Evolutionary conservation across 2,113 vertebrate species (phyloP).

Genomic region (Connochaetes taurinus): DNA sequence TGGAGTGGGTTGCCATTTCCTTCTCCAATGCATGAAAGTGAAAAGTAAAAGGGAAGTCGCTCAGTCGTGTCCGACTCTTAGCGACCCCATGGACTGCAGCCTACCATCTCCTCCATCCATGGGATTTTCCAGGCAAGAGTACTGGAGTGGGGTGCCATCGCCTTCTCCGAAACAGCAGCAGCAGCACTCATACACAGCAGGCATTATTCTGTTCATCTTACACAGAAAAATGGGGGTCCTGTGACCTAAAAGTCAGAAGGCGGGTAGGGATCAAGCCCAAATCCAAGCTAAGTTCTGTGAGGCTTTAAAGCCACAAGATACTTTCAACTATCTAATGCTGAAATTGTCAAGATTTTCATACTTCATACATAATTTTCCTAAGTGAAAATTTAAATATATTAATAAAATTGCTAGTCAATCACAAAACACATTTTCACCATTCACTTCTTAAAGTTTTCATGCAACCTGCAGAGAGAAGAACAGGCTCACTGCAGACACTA

Average conservation of each 20-base stretch:
- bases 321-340: neutral
- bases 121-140: too few species aligned
- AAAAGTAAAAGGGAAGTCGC: too few species aligned
- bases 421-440: constrained; percentile 73
- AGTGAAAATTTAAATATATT: constrained; percentile 60
- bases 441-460: constrained; percentile 72
- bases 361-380: neutral
- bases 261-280: neutral
- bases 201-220: neutral
- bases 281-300: neutral
- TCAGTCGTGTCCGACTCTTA: too few species aligned
- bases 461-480: constrained; percentile 69
- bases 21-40: too few species aligned
- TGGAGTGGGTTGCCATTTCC: too few species aligned
- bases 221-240: neutral
- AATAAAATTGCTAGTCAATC: constrained; percentile 78
- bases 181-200: neutral
- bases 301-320: neutral
- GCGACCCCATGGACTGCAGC: too few species aligned
- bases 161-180: accelerated
- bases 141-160: too few species aligned
- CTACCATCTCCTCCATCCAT: too few species aligned
- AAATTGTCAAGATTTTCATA: neutral
- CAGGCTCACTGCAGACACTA: constrained; percentile 34
- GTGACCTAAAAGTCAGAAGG: neutral